These are phyloP conservation scores for Fukomys damarensis DNA, from an alignment of 2,113 vertebrate species.

Conservation along the genomic window DNA sequence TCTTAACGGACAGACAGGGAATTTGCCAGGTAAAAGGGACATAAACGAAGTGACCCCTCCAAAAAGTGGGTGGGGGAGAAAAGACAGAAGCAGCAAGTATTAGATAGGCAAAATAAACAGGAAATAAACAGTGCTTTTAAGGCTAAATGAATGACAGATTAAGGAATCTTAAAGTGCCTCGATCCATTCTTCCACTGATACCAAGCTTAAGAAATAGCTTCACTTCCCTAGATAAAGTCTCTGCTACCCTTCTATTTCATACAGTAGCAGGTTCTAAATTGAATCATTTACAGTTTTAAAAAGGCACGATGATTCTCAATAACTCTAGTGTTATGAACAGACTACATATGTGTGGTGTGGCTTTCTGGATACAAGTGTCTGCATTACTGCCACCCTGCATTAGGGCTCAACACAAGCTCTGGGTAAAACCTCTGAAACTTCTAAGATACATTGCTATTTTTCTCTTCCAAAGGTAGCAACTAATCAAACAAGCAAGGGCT, in stretches of 20 bases:
- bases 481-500: not conserved
- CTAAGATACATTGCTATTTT: not conserved
- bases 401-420: not conserved
- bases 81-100: not conserved
- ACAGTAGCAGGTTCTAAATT: not conserved
- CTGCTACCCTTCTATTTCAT: not conserved
- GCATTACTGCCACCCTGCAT: not conserved
- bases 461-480: not conserved
- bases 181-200: constrained; percentile 9
- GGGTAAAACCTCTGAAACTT: not conserved
- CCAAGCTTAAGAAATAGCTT: constrained; percentile 8
- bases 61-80: not conserved
- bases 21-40: not conserved
- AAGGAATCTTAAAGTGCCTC: not conserved
- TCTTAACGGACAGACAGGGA: not conserved
- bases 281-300: not conserved
- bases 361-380: not conserved
- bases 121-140: not conserved
- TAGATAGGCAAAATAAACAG: constrained; percentile 20
- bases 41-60: not conserved
- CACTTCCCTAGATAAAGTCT: not conserved
- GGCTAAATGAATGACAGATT: not conserved
- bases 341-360: not conserved
- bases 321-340: not conserved
- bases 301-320: not conserved